Evolutionary conservation across 2,888 invertebrate genomes (phyloP).

Genomic region (Melanargia galathea): DNA sequence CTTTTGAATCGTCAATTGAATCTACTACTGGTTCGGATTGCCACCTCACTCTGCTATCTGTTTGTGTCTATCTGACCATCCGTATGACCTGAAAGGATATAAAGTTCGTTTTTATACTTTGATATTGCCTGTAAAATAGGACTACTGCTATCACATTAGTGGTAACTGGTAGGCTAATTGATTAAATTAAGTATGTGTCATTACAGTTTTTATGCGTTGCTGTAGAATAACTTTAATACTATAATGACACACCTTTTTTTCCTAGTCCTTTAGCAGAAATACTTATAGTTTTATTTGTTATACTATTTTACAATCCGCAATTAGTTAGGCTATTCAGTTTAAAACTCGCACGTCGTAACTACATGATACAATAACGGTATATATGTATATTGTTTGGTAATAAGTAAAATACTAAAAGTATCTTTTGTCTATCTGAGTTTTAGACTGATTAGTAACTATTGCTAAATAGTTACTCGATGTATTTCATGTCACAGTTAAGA

Average conservation of each 20-base stretch:
- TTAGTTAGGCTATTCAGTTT: background rate
- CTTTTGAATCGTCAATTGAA: no score
- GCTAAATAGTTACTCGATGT: no score
- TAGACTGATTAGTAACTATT: no score
- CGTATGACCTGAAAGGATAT: no score
- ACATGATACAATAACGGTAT: background rate
- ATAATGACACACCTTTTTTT: conserved; percentile 19
- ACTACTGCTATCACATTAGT: background rate
- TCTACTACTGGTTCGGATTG: no score
- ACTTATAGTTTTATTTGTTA: conserved; percentile 1
- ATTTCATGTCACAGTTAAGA: no score
- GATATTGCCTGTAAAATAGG: background rate
- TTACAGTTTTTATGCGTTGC: conserved; percentile 11
- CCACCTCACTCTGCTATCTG: no score
- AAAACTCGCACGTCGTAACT: background rate
- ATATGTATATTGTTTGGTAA: no score
- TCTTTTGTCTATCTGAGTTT: no score
- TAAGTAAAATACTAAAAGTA: no score
- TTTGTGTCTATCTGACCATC: no score
- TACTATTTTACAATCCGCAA: background rate
- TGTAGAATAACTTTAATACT: conserved; percentile 10
- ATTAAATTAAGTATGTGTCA: conserved; percentile 28
- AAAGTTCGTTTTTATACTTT: conserved; percentile 5
- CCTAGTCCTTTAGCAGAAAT: background rate
- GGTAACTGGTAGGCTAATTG: background rate